Conservation (phyloP, 2,888 invertebrate genomes). For the Adelphocoris suturalis region DNA sequence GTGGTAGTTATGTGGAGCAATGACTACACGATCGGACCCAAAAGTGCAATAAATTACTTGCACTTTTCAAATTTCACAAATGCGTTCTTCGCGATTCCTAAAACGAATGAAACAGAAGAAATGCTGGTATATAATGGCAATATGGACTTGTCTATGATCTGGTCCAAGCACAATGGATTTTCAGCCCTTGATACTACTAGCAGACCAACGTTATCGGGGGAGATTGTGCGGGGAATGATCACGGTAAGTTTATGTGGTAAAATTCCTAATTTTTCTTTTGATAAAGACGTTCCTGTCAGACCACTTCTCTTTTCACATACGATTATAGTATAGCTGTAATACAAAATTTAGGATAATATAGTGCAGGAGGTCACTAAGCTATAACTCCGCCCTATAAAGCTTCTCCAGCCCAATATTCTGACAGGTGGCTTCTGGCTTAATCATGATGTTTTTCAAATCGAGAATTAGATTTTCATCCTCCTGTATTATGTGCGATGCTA, state of each 20-base stretch:
- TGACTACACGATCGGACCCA: not conserved
- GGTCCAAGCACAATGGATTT: not conserved
- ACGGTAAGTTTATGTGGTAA: conserved; percentile 27
- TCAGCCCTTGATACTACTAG: not conserved
- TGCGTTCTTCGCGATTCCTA: not conserved
- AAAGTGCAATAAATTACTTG: not conserved
- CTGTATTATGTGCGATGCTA: too few species aligned
- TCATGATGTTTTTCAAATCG: too few species aligned
- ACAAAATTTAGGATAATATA: too few species aligned
- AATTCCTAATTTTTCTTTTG: too few species aligned
- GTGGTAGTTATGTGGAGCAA: not conserved
- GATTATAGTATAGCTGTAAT: too few species aligned
- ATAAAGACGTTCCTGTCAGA: too few species aligned
- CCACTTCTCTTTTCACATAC: too few species aligned
- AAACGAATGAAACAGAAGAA: not conserved
- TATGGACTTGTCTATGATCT: conserved; percentile 16
- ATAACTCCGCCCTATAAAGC: too few species aligned
- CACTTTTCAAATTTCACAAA: not conserved
- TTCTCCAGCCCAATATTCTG: too few species aligned
- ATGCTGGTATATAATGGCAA: not conserved
- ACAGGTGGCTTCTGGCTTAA: too few species aligned
- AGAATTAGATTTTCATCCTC: too few species aligned
- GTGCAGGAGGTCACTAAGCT: too few species aligned
- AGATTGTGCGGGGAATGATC: conserved; percentile 4
- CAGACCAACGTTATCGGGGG: not conserved